Percentiles rank a stretch among this genome's conserved stretches.
Conservation (phyloP, 1,140 invertebrate species). For the Ceratitis capitata region DNA sequence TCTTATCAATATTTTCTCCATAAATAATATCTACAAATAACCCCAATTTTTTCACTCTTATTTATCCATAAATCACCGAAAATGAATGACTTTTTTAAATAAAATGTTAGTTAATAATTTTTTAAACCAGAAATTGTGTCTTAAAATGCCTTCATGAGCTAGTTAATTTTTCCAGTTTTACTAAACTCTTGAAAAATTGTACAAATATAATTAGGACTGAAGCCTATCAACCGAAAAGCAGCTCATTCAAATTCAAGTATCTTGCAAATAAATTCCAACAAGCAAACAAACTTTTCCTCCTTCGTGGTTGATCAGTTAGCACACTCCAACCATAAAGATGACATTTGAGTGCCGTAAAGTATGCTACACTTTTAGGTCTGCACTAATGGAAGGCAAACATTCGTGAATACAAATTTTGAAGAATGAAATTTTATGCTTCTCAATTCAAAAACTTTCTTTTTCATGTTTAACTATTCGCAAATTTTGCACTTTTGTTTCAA, state of each 20-base stretch:
- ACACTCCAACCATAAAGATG: not conserved
- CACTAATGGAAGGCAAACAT: not conserved
- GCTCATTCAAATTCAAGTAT: conserved; percentile 3
- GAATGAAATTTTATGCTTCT: not conserved
- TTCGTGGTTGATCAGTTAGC: not conserved
- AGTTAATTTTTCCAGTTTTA: no score
- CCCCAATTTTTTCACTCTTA: no score
- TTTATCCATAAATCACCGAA: no score
- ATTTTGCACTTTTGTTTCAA: not conserved
- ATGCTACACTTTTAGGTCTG: not conserved
- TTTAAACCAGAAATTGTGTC: no score
- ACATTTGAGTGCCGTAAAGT: conserved; percentile 19
- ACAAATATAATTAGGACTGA: not conserved
- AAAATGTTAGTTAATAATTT: no score
- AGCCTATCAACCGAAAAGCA: not conserved
- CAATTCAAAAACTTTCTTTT: not conserved
- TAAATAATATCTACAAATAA: no score
- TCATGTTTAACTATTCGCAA: conserved; percentile 22
- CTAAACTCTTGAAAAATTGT: not conserved
- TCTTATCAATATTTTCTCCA: no score
- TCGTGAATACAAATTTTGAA: no score
- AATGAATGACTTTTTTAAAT: no score
- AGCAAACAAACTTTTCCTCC: not conserved
- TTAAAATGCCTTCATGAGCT: no score
- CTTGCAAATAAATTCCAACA: not conserved